Base-by-base conservation (phyloP, 64 coral and sea anemone genomes). In the Anthopleura sola region DNA sequence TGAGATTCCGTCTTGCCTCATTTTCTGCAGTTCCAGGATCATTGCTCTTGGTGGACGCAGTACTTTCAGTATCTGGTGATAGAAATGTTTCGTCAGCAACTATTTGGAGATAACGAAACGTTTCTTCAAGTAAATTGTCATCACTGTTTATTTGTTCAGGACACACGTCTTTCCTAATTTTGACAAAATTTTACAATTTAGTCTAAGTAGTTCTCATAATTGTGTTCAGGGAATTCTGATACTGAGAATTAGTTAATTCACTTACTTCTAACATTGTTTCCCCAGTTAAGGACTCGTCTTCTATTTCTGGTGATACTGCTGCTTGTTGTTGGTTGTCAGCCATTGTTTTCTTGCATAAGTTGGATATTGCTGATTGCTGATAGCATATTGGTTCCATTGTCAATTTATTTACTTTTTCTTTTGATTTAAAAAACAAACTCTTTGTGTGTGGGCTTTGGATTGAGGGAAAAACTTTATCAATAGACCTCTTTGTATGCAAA, bases 21-120 rank as follows among this genome's bases (percentile, higher is more conserved):
- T 78, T 78, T 78, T 37, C 75, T 78, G 6, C 34, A 78, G 34
- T 78, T 19, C 75, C 37, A 78, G 75, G 75, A 37, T 78, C 75
- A 78, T 78, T 33, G 21, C 75, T 78, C 3, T 39, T 23, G 51
- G 82, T 84, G 49, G 82, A 84, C 28, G 82, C 54, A 51, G 82
- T 83, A 54, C 81, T 55, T 83, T 33, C 81, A 80, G 37, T 80
- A 26, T 80, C 78, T 80, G 78, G 78, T 80, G 78, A 80, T 14
- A 80, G 48, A 33, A 80, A 80, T 80, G n/a, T 16, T 3, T 19
- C 16, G 4, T 80, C 75, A 29, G 28, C 77, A 5, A 9, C 23
- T 3, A 80, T 80, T 50, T 80, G 37, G 37, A 80, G 77, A 8
- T 80, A 16, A 80, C 77, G 37, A 23, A 80, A 80, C 2, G 37